phyloP scores from a whole-genome alignment of 2,797 vertebrate genomes.

The Peromyscus nudipes region DNA sequence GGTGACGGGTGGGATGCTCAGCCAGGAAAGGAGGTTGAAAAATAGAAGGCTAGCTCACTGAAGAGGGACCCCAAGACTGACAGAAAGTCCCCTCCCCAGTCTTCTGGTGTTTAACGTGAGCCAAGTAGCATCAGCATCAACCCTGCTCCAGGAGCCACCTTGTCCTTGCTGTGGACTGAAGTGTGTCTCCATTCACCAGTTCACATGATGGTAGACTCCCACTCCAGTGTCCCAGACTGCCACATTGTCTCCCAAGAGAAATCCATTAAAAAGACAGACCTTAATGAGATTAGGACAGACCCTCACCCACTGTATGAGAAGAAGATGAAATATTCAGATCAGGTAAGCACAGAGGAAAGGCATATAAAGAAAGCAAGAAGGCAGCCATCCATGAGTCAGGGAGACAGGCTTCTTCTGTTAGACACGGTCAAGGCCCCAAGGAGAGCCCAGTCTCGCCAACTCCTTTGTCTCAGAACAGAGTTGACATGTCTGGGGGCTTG shows the following conservation, averaged over 20 bases:
- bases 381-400: neutral
- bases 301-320: neutral
- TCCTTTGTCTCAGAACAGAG: neutral
- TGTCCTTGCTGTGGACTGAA: neutral
- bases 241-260: neutral
- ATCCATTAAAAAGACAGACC: neutral
- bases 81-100: neutral
- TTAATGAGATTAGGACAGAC: neutral
- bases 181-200: neutral
- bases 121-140: neutral
- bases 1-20: no score
- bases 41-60: neutral
- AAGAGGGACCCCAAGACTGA: neutral
- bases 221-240: neutral
- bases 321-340: neutral
- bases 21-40: neutral
- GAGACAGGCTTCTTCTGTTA: no score
- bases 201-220: neutral
- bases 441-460: neutral
- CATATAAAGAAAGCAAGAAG: neutral
- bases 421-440: no score
- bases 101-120: neutral
- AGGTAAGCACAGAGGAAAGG: neutral
- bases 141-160: no score
- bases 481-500: neutral